Evolutionary conservation across 2,113 vertebrate genomes (phyloP).

Genomic region (Tragelaphus imberbis): DNA sequence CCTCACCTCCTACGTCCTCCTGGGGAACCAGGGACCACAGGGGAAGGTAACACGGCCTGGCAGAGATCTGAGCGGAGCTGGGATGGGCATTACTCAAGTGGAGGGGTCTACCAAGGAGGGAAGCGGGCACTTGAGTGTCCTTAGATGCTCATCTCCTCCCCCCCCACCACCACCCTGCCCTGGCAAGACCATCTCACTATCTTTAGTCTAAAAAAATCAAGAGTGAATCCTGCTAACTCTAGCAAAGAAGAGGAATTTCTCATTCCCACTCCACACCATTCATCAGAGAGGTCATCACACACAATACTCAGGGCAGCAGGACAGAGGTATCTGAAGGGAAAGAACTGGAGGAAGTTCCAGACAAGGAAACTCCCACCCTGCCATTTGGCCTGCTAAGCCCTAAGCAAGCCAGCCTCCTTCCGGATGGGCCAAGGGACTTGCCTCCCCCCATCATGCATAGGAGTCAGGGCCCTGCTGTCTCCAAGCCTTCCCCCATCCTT

Average conservation of each 20-base stretch:
- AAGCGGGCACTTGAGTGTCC: not conserved
- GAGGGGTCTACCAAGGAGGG: not conserved
- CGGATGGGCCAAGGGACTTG: not conserved
- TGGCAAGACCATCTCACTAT: not conserved
- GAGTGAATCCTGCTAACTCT: not conserved
- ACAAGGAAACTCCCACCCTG: not conserved
- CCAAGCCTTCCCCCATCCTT: constrained; percentile 17
- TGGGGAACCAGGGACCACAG: not conserved
- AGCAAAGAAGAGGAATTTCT: not conserved
- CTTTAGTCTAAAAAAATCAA: not conserved
- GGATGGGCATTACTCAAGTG: not conserved
- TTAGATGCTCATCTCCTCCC: not conserved
- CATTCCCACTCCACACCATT: not conserved
- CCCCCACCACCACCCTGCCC: not conserved
- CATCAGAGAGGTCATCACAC: not conserved
- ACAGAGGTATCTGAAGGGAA: not conserved
- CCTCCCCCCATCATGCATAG: not conserved
- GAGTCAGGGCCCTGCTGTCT: constrained; percentile 14
- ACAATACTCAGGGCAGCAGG: not conserved
- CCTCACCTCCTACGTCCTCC: constrained; percentile 48
- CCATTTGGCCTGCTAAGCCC: not conserved
- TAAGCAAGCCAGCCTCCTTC: not conserved
- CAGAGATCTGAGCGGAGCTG: not conserved
- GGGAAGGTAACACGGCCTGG: not conserved
- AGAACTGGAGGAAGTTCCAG: not conserved